A percentile compares a stretch with the other conserved stretches of the same genome.
Conservation (phyloP, 1,140 invertebrate genomes). For the Onthophagus taurus region DNA sequence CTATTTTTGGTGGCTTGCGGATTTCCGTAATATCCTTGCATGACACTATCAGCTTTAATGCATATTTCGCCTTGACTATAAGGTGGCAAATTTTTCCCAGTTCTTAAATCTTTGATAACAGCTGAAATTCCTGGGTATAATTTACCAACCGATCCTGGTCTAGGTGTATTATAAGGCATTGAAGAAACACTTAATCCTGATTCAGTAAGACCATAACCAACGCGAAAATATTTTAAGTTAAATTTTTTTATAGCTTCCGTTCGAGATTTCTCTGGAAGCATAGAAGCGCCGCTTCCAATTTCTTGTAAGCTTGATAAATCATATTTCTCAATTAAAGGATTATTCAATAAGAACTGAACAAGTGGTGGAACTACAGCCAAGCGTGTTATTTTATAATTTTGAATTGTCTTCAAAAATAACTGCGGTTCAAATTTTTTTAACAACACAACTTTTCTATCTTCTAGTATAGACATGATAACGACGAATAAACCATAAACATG, state of each 20-base stretch:
- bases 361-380: conserved; percentile 47
- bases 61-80: conserved; percentile 57
- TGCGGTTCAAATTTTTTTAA: conserved; percentile 44
- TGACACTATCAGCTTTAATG: conserved; percentile 49
- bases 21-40: conserved; percentile 60
- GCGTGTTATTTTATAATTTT: conserved; percentile 45
- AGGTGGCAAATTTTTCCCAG: conserved; percentile 47
- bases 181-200: conserved; percentile 39
- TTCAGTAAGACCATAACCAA: conserved; percentile 62
- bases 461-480: conserved; percentile 15
- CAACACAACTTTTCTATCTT: conserved; percentile 24
- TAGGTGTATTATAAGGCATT: conserved; percentile 23
- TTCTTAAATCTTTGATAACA: conserved; percentile 53
- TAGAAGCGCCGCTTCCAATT: conserved; percentile 41
- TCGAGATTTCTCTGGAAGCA: conserved; percentile 35
- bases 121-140: conserved; percentile 42
- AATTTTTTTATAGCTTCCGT: conserved; percentile 32
- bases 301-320: conserved; percentile 38
- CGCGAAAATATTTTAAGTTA: conserved; percentile 36
- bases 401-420: conserved; percentile 31
- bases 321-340: conserved; percentile 36
- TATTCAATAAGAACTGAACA: conserved; percentile 46
- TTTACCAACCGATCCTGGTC: conserved; percentile 46
- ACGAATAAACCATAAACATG: conserved; percentile 25
- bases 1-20: conserved; percentile 58